Base-by-base conservation (phyloP, 2,888 invertebrate genomes). In the Galerucella nymphaeae region DNA sequence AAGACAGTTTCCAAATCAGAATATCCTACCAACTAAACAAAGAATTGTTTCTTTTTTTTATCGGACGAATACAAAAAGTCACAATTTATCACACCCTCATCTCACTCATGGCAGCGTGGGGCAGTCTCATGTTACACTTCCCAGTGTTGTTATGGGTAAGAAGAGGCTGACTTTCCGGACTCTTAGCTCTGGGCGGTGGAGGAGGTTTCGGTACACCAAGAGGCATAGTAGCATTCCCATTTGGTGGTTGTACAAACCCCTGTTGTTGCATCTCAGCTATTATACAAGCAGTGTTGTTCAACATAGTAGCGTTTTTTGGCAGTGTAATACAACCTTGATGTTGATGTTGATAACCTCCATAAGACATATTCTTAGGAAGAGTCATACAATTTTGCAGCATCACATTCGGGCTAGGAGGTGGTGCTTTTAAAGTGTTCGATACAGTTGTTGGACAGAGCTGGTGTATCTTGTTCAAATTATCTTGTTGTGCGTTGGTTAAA, bases 21-120 rank as follows among this genome's bases (percentile, higher is more conserved):
- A 58, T 58, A 5, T 58, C 13, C 58, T 58, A 30, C 30, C 5
- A 58, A 30, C 23, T 58, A 58, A 58, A 58, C 30, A 58, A 58
- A 58, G 16, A 2, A 71, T 68, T 74, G 71, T 76, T 75, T 71
- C 74, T 71, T 30, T 30, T 75, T 80, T 71, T 30, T 30, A 74
- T 80, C 79, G 82, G 82, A 83, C 82, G 82, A 80, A 81, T 78
- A 78, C 62, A 74, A 70, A 70, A 53, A 79, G 80, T 80, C 75
- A 79, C 70, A 73, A 70, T 58, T 64, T 83, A 93, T 95, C 95
- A 95, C 92, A 95, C 95, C 87, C 95, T 90, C 95, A 95, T 95
- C 88, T 95, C 95, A 86, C 93, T 94, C 88, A 95, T 94, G 75
- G 94, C 93, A 79, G 94, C 94, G 85, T 94, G 93, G 66, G 93